phyloP scores from a whole-genome alignment of 2,888 invertebrate species.

The Priocnemis perturbator region DNA sequence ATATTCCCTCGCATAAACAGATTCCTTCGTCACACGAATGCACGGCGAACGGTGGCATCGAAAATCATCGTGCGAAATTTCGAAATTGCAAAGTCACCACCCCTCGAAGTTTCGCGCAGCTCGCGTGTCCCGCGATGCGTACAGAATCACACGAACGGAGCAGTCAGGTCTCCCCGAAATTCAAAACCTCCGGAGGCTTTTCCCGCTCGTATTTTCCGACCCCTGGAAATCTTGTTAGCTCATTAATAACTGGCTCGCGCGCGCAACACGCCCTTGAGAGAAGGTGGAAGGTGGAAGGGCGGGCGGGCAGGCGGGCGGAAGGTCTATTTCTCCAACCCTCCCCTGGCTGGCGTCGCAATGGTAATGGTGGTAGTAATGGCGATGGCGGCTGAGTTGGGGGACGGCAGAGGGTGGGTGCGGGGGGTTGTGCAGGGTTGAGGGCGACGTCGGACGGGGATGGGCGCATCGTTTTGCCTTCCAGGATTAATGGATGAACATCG shows the following conservation, averaged over 20 bases:
- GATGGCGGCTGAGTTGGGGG: background rate
- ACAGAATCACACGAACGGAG: constrained; percentile 1
- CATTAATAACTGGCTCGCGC: constrained; percentile 65
- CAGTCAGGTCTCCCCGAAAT: constrained; percentile 34
- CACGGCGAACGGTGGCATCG: background rate
- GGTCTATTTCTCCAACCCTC: constrained; percentile 37
- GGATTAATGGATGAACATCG: constrained; percentile 61
- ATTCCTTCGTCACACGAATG: background rate
- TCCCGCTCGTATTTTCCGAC: constrained; percentile 63
- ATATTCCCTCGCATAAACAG: too few species aligned
- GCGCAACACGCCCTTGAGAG: constrained; percentile 22
- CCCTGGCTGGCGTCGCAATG: constrained; percentile 12
- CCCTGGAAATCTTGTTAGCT: constrained; percentile 70
- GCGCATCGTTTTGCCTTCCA: constrained; percentile 57
- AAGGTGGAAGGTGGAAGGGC: constrained; percentile 11
- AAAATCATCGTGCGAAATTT: background rate
- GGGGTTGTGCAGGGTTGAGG: background rate
- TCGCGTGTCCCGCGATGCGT: background rate
- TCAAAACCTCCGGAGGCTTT: constrained; percentile 55
- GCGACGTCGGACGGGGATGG: constrained; percentile 36
- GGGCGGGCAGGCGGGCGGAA: constrained; percentile 38
- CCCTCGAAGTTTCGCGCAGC: too few species aligned
- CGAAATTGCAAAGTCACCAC: too few species aligned
- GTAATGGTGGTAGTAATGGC: background rate
- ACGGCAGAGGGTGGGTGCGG: constrained; percentile 18